phyloP scores from a whole-genome alignment of 2,888 invertebrate genomes.

The Cremastinae sp. region DNA sequence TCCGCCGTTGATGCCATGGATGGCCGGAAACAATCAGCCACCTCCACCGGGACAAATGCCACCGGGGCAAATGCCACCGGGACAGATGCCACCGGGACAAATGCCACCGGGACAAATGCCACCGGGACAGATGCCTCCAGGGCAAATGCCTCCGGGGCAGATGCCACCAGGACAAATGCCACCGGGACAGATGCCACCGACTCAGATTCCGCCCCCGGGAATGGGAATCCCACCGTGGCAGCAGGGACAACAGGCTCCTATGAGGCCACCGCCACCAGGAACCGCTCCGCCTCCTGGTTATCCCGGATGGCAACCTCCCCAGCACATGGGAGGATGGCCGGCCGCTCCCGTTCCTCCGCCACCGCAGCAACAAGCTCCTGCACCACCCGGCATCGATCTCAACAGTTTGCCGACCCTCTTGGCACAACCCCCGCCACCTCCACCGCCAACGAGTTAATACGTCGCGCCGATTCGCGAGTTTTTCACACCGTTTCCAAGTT shows the following conservation, averaged over 20 bases:
- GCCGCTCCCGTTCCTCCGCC: conserved; percentile 82
- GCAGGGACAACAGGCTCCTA: conserved; percentile 72
- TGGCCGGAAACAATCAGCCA: conserved; percentile 81
- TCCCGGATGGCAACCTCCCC: conserved; percentile 74
- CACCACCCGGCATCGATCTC: conserved; percentile 82
- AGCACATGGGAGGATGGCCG: conserved; percentile 76
- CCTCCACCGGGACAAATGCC: conserved; percentile 77
- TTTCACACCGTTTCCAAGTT: conserved; percentile 8
- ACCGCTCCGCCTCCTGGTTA: conserved; percentile 76
- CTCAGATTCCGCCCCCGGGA: conserved; percentile 75
- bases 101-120: conserved; percentile 78
- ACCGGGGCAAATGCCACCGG: too few species aligned
- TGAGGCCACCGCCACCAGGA: conserved; percentile 78
- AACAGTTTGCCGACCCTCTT: conserved; percentile 82
- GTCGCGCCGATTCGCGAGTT: conserved; percentile 10
- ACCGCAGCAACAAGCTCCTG: conserved; percentile 78
- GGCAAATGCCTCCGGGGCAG: conserved; percentile 79
- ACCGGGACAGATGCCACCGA: conserved; percentile 75
- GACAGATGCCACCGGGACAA: conserved; percentile 73
- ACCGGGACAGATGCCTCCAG: conserved; percentile 75
- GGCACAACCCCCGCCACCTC: conserved; percentile 87
- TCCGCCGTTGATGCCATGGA: conserved; percentile 83
- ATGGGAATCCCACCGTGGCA: conserved; percentile 79
- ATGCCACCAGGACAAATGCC: too few species aligned
- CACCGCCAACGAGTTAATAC: conserved; percentile 81